phyloP scores from a whole-genome alignment of 2,113 vertebrate species.

The Eudyptes chrysolophus region DNA sequence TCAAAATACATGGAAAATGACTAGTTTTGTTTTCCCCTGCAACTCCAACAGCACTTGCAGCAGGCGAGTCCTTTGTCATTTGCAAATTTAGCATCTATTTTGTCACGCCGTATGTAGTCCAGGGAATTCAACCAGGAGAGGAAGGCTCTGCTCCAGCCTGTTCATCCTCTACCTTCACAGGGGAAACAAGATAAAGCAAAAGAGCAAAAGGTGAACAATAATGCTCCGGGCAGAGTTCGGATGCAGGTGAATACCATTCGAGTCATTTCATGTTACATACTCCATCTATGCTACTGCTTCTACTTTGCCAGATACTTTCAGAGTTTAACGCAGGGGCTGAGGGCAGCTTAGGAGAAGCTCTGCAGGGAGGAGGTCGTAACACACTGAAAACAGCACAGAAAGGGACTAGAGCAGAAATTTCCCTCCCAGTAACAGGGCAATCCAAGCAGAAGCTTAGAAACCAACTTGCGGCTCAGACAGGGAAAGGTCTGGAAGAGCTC shows the following conservation, averaged over 20 bases:
- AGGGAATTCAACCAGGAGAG: neutral
- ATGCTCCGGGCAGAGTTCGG: neutral
- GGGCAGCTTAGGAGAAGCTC: neutral
- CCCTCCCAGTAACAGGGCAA: neutral
- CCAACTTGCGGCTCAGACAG: rapidly evolving
- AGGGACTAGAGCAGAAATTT: neutral
- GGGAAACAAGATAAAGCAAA: neutral
- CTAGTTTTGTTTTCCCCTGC: neutral
- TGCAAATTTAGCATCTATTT: neutral
- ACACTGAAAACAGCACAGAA: neutral
- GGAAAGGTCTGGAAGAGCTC: neutral
- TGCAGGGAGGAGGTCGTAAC: neutral
- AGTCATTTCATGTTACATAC: neutral
- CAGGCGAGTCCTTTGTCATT: neutral
- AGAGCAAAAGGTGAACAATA: neutral
- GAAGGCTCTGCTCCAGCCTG: neutral
- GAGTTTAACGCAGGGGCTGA: neutral
- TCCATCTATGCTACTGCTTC: neutral
- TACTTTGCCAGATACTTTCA: neutral
- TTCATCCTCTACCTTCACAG: neutral
- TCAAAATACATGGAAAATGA: neutral
- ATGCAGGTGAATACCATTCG: neutral
- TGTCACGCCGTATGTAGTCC: neutral
- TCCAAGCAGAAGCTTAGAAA: neutral
- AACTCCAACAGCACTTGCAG: neutral